These are phyloP conservation scores for Drosophila acutilabella DNA, from an alignment of 2,888 invertebrate genomes.

Conservation along the genomic window DNA sequence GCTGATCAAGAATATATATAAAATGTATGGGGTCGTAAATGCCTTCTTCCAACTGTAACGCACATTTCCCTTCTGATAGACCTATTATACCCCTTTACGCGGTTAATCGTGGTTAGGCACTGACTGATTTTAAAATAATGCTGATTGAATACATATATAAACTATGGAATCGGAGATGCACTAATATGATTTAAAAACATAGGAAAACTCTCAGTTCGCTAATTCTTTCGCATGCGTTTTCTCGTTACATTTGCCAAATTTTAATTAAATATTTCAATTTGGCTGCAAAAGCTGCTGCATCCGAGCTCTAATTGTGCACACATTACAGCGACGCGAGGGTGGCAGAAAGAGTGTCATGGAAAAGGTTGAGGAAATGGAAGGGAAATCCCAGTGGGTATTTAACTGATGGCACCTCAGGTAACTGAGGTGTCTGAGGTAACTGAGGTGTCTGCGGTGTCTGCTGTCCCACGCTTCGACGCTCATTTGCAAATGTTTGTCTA, in stretches of 20 bases:
- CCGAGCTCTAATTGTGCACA: constrained; percentile 63
- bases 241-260: constrained; percentile 21
- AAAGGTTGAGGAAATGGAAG: neutral
- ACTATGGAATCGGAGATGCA: no score
- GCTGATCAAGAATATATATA: no score
- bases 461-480: constrained; percentile 63
- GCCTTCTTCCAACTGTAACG: no score
- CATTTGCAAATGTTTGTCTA: constrained; percentile 73
- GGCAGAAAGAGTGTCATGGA: neutral
- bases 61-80: no score
- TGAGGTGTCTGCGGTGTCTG: constrained; percentile 49
- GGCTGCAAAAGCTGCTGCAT: constrained; percentile 37
- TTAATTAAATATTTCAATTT: constrained; percentile 68
- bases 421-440: constrained; percentile 48
- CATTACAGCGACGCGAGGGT: constrained; percentile 20
- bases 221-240: neutral
- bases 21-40: no score
- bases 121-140: no score
- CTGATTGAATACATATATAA: no score
- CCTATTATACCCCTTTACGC: no score
- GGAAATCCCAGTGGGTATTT: constrained; percentile 3
- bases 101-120: no score
- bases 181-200: no score
- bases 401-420: constrained; percentile 49
- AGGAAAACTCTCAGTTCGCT: neutral